A percentile compares a stretch with the other conserved stretches of the same genome.
phyloP scores from a whole-genome alignment of 2,113 vertebrate genomes.

The Romanogobio albipinnatus region DNA sequence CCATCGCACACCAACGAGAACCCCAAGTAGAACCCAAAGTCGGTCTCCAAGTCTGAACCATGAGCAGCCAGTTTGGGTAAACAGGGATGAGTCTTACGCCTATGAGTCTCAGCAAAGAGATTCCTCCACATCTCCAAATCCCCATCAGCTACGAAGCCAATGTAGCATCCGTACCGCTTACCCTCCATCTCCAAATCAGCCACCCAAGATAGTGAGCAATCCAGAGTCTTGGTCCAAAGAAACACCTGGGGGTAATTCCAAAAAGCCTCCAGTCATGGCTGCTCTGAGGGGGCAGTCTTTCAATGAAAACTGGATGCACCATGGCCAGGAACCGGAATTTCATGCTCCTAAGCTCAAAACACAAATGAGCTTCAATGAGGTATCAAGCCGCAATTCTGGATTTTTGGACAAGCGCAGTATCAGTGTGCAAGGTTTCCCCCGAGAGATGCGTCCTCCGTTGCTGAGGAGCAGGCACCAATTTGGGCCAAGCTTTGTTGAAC shows the following conservation, averaged over 20 bases:
- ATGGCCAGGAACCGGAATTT: slow-evolving; percentile 83
- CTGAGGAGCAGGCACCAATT: slow-evolving; percentile 91
- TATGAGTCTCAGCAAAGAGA: slow-evolving; percentile 83
- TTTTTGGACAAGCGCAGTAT: slow-evolving; percentile 88
- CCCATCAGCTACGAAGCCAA: slow-evolving; percentile 89
- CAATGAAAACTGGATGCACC: slow-evolving; percentile 89
- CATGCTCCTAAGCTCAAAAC: slow-evolving; percentile 85
- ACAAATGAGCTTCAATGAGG: slow-evolving; percentile 91
- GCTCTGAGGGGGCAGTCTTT: slow-evolving; percentile 88
- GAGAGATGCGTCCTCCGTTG: slow-evolving; percentile 74
- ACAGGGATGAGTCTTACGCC: slow-evolving; percentile 90
- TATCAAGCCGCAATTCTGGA: slow-evolving; percentile 80
- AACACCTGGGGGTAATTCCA: slow-evolving; percentile 80
- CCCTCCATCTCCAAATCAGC: slow-evolving; percentile 70
- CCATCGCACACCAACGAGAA: slow-evolving; percentile 76
- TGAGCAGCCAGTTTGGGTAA: slow-evolving; percentile 88
- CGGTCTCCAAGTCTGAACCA: slow-evolving; percentile 89
- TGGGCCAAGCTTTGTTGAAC: slow-evolving; percentile 88
- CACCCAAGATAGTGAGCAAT: slow-evolving; percentile 70
- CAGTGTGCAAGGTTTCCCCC: slow-evolving; percentile 88
- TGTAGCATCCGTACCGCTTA: slow-evolving; percentile 82
- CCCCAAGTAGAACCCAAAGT: slow-evolving; percentile 75
- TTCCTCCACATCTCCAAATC: slow-evolving; percentile 77
- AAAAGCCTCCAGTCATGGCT: slow-evolving; percentile 85
- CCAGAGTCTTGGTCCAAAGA: slow-evolving; percentile 90